Percentiles rank a stretch among this genome's conserved stretches.
Conservation (phyloP, 1,140 invertebrate genomes). For the Lerema accius region DNA sequence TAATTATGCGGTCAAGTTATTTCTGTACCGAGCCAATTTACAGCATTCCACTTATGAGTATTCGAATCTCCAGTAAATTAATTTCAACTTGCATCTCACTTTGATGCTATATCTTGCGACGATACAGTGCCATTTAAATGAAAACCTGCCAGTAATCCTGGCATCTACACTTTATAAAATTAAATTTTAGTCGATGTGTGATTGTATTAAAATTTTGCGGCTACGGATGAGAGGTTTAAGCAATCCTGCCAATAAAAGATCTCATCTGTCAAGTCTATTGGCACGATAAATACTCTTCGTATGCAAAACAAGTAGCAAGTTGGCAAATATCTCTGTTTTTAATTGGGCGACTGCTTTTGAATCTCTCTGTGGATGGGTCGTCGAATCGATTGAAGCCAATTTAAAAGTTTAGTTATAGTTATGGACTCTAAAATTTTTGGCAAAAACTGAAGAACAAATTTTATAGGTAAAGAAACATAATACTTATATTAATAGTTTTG, state of each 20-base stretch:
- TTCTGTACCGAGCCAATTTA: constrained; percentile 30
- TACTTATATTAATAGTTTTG: no score
- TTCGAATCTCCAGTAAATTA: constrained; percentile 34
- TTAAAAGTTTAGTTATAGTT: background rate
- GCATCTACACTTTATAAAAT: constrained; percentile 1
- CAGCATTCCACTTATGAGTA: constrained; percentile 24
- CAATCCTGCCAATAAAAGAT: constrained; percentile 51
- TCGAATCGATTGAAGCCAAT: constrained; percentile 15
- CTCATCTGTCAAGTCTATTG: constrained; percentile 48
- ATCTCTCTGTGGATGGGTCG: constrained; percentile 7
- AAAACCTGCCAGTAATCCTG: constrained; percentile 9
- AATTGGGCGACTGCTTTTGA: constrained; percentile 58
- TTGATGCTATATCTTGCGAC: constrained; percentile 18
- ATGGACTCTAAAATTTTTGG: background rate
- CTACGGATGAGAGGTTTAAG: constrained; percentile 3
- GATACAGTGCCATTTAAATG: constrained; percentile 9
- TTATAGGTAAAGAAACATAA: background rate
- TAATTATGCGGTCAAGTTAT: constrained; percentile 34
- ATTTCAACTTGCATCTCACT: constrained; percentile 30
- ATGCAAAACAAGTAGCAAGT: constrained; percentile 48
- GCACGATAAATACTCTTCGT: constrained; percentile 57
- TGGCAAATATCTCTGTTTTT: constrained; percentile 68
- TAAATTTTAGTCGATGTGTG: constrained; percentile 1
- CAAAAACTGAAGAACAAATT: background rate
- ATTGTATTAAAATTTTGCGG: constrained; percentile 8